Conservation (phyloP, 2,113 vertebrate species). For the Tragelaphus buxtoni region DNA sequence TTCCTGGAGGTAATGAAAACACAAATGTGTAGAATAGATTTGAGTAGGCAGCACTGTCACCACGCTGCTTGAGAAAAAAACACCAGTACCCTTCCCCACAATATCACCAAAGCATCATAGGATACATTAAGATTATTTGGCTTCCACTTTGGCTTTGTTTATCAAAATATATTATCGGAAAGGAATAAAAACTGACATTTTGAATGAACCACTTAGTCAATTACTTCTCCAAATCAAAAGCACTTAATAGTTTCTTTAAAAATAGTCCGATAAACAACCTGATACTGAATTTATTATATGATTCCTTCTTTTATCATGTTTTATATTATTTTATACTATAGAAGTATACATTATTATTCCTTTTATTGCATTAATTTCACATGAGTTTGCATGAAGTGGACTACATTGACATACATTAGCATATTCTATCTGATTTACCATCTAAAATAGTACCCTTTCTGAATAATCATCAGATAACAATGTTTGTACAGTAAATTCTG, state of each 20-base stretch:
- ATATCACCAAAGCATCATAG: neutral
- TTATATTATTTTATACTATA: neutral
- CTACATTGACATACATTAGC: neutral
- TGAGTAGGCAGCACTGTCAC: no score
- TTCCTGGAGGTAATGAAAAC: neutral
- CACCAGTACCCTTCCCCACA: neutral
- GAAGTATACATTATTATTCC: neutral
- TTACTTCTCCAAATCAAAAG: neutral
- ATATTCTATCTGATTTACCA: neutral
- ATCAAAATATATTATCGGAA: neutral
- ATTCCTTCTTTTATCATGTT: neutral
- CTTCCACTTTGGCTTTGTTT: neutral
- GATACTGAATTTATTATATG: neutral
- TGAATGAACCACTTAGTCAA: neutral
- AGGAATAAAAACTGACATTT: neutral
- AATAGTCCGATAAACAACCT: neutral
- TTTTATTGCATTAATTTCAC: neutral
- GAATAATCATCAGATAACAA: neutral
- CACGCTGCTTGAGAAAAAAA: accelerated
- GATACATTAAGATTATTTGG: neutral
- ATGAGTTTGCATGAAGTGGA: neutral
- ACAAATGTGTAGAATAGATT: neutral
- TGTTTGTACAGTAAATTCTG: neutral
- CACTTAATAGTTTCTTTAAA: neutral
- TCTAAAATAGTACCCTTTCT: neutral